phyloP scores from a whole-genome alignment of 2,888 invertebrate genomes.

The Volucella inflata region DNA sequence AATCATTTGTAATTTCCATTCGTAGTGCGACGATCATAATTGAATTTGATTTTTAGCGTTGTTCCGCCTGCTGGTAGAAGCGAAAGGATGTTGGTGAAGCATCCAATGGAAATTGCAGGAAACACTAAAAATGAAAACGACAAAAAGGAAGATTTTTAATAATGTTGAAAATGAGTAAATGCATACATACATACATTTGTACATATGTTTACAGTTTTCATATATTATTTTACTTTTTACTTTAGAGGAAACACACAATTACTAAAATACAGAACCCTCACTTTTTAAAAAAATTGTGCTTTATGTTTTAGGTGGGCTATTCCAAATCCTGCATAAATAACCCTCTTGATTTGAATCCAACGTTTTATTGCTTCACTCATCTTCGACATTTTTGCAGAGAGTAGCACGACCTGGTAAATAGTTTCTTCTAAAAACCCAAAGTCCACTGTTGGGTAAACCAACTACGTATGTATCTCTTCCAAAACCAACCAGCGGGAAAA shows the following conservation, averaged over 20 bases:
- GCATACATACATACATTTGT: neutral
- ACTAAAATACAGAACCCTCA: constrained; percentile 5
- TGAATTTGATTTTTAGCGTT: constrained; percentile 66
- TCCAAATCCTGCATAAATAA: constrained; percentile 53
- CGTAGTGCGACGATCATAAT: constrained; percentile 69
- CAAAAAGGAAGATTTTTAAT: constrained; percentile 1
- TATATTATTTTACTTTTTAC: constrained; percentile 7
- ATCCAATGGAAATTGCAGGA: constrained; percentile 74
- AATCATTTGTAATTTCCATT: constrained; percentile 72
- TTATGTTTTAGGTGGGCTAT: constrained; percentile 27
- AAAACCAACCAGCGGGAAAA: constrained; percentile 57
- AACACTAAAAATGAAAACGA: constrained; percentile 71
- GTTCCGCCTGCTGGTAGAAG: constrained; percentile 43
- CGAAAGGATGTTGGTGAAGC: constrained; percentile 68
- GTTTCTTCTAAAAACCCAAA: constrained; percentile 38
- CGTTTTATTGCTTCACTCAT: constrained; percentile 62
- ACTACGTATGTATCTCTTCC: constrained; percentile 7
- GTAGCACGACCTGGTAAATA: constrained; percentile 37
- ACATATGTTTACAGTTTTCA: constrained; percentile 31
- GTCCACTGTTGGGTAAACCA: neutral
- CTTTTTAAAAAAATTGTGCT: constrained; percentile 8
- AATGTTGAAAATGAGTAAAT: too few species aligned
- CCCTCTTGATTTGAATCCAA: constrained; percentile 47
- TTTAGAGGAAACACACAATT: constrained; percentile 13
- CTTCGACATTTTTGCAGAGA: constrained; percentile 10